Evolutionary conservation across 1,140 invertebrate species (phyloP).

Genomic region (Cydia amplana): DNA sequence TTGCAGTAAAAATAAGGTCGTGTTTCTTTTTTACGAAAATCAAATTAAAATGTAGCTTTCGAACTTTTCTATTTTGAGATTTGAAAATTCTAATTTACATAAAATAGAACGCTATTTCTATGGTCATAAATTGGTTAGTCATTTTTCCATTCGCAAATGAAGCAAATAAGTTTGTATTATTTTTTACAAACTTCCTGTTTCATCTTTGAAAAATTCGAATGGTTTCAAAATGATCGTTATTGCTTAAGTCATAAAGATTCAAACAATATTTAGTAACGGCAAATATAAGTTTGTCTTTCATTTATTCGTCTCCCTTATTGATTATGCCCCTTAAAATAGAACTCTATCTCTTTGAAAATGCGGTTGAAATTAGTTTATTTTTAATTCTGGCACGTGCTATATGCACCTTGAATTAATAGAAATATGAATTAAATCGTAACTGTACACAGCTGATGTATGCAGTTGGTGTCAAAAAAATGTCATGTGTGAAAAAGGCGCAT

Average conservation of each 20-base stretch:
- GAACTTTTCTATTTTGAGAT: background rate
- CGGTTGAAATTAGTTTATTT: background rate
- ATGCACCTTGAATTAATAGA: constrained; percentile 26
- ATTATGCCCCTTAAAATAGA: background rate
- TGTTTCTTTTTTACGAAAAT: background rate
- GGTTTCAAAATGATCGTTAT: background rate
- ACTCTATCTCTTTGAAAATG: background rate
- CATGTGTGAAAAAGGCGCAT: background rate
- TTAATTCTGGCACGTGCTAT: background rate
- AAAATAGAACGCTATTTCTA: background rate
- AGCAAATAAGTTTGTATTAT: background rate
- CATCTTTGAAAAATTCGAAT: background rate
- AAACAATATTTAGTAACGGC: background rate
- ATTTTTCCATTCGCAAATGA: background rate
- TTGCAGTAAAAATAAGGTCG: background rate
- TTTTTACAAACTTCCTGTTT: background rate
- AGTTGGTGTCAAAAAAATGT: constrained; percentile 11
- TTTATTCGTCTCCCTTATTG: background rate
- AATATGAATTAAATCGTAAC: constrained; percentile 27
- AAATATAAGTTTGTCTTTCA: background rate
- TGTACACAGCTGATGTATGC: constrained; percentile 18
- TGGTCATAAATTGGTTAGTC: background rate
- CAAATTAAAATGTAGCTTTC: background rate
- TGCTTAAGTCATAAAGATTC: background rate
- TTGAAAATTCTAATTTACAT: background rate